Evolutionary conservation across 2,797 vertebrate species (phyloP).

Genomic region (Crenichthys baileyi): DNA sequence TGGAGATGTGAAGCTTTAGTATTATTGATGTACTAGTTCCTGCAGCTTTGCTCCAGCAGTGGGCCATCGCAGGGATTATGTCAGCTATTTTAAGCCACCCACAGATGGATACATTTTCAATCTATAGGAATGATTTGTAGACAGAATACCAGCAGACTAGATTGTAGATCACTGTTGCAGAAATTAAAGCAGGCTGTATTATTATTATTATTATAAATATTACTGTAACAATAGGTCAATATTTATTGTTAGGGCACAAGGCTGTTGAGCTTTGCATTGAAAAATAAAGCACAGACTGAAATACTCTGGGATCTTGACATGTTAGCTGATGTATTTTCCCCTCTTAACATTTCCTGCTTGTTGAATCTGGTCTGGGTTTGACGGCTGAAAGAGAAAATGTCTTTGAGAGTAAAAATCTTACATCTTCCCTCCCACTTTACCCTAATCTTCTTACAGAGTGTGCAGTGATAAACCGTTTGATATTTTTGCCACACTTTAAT

Average conservation of each 20-base stretch:
- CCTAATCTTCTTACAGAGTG: constrained; percentile 22
- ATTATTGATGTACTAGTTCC: constrained; percentile 51
- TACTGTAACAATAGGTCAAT: neutral
- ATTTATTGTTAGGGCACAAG: neutral
- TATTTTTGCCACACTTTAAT: neutral
- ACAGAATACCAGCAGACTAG: constrained; percentile 20
- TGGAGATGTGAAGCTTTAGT: constrained; percentile 30
- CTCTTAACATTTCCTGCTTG: constrained; percentile 18
- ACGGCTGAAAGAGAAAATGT: constrained; percentile 20
- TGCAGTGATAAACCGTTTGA: neutral
- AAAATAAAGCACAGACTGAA: neutral
- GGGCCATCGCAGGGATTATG: constrained; percentile 66
- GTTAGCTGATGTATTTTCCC: constrained; percentile 46
- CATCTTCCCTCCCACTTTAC: constrained; percentile 24
- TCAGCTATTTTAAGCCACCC: constrained; percentile 61
- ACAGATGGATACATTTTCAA: constrained; percentile 55
- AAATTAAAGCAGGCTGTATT: neutral
- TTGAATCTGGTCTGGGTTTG: constrained; percentile 19
- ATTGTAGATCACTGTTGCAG: constrained; percentile 10
- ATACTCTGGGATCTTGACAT: constrained; percentile 45
- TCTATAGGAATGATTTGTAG: constrained; percentile 48
- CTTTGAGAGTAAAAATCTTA: constrained; percentile 51
- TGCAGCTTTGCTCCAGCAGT: constrained; percentile 44
- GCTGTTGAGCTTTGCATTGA: neutral
- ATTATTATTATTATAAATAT: too few relatives aligned